Evolutionary conservation across 2,888 invertebrate genomes (phyloP).

Genomic region (Epiblema foenella): DNA sequence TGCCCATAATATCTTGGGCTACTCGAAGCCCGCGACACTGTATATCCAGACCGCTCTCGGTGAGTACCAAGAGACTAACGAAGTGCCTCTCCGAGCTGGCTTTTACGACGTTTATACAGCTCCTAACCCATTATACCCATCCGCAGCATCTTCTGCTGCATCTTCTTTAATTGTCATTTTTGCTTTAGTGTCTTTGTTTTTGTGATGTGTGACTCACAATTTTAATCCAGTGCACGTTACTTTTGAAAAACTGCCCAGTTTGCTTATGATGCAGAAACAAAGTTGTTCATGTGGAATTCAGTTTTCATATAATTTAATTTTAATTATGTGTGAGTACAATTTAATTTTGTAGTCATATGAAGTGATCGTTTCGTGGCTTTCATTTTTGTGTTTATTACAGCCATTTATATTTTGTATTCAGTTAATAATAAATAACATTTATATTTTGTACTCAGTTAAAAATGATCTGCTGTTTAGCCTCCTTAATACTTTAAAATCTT

Average conservation of each 20-base stretch:
- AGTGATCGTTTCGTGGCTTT: not conserved
- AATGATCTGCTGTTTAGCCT: not conserved
- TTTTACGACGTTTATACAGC: constrained; percentile 82
- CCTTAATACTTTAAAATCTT: constrained; percentile 43
- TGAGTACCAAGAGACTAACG: constrained; percentile 87
- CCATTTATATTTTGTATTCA: constrained; percentile 32
- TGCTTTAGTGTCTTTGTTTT: constrained; percentile 68
- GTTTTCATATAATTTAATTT: constrained; percentile 46
- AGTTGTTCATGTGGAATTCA: constrained; percentile 38
- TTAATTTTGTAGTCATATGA: constrained; percentile 33
- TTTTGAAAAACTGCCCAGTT: constrained; percentile 47
- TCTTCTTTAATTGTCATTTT: constrained; percentile 66
- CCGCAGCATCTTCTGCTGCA: constrained; percentile 64
- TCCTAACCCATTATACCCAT: constrained; percentile 65
- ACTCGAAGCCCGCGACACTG: constrained; percentile 90
- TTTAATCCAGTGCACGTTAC: constrained; percentile 57
- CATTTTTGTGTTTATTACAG: constrained; percentile 30
- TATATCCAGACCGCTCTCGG: constrained; percentile 94
- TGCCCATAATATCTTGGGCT: constrained; percentile 94
- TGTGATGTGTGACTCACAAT: constrained; percentile 62
- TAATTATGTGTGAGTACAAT: constrained; percentile 45
- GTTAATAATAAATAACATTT: constrained; percentile 5
- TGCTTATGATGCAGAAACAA: constrained; percentile 20
- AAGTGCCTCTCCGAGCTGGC: constrained; percentile 76
- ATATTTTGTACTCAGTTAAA: constrained; percentile 26